phyloP scores from a whole-genome alignment of 2,888 invertebrate species.

The Aquatica leii region DNA sequence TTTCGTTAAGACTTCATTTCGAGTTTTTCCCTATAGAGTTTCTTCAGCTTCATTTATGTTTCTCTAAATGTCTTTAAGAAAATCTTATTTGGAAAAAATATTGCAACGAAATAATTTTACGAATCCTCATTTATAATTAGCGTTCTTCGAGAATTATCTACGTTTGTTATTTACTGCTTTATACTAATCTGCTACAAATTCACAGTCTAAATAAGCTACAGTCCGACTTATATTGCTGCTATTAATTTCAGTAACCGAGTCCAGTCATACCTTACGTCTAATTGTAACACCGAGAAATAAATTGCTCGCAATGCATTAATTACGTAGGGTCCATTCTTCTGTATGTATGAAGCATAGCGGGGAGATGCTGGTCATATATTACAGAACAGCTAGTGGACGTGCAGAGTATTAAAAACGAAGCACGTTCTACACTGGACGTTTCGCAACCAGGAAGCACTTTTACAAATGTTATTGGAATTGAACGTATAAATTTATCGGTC shows the following conservation, averaged over 20 bases:
- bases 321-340: slow-evolving; percentile 50
- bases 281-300: slow-evolving; percentile 59
- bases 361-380: slow-evolving; percentile 47
- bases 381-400: slow-evolving; percentile 53
- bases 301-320: slow-evolving; percentile 59
- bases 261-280: slow-evolving; percentile 55
- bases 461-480: slow-evolving; percentile 20
- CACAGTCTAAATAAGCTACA: slow-evolving; percentile 56
- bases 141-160: slow-evolving; percentile 20
- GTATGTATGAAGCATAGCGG: slow-evolving; percentile 53
- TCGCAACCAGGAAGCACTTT: slow-evolving; percentile 32
- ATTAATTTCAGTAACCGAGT: slow-evolving; percentile 58
- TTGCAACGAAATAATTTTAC: not conserved
- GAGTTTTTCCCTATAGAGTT: slow-evolving; percentile 32
- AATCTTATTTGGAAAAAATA: slow-evolving; percentile 27
- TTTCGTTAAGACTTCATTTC: slow-evolving; percentile 47
- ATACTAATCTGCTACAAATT: slow-evolving; percentile 43
- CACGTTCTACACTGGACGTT: slow-evolving; percentile 59
- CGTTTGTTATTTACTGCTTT: slow-evolving; percentile 31
- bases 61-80: slow-evolving; percentile 24
- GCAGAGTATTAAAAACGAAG: slow-evolving; percentile 61
- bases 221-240: slow-evolving; percentile 61
- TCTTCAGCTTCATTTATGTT: slow-evolving; percentile 29
- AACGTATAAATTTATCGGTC: slow-evolving; percentile 1
- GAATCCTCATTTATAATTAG: not conserved